These are phyloP conservation scores for Glyptemys insculpta DNA, from an alignment of 2,797 vertebrate species.

Conservation along the genomic window DNA sequence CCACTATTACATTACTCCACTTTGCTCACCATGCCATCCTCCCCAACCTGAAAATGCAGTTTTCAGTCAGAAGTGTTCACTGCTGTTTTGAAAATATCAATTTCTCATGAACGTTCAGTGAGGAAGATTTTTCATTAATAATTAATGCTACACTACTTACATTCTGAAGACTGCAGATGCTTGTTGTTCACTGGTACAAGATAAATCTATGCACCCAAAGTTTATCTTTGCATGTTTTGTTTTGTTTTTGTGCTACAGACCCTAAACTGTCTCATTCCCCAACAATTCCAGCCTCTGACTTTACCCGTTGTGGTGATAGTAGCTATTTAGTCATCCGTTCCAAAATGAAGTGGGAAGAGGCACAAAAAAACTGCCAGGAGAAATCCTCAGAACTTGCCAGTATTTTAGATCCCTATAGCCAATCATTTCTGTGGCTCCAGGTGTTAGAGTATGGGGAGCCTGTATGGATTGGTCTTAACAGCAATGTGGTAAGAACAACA, in stretches of 20 bases:
- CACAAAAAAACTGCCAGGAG: constrained; percentile 86
- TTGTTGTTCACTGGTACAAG: background rate
- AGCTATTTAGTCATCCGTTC: constrained; percentile 85
- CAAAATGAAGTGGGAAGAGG: constrained; percentile 92
- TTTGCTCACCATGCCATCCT: background rate
- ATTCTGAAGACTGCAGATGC: background rate
- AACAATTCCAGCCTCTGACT: constrained; percentile 68
- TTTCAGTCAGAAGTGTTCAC: background rate
- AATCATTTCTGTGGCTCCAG: constrained; percentile 83
- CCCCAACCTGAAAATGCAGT: background rate
- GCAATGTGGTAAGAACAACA: constrained; percentile 85
- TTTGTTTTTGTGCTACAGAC: constrained; percentile 77
- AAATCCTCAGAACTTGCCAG: constrained; percentile 87
- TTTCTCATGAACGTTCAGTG: background rate
- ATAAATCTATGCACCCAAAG: background rate
- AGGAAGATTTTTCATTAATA: background rate
- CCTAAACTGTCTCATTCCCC: constrained; percentile 78
- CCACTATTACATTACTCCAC: background rate
- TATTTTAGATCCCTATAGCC: constrained; percentile 84
- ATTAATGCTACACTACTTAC: background rate
- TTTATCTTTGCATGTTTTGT: background rate
- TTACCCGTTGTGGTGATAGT: constrained; percentile 82
- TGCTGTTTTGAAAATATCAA: background rate
- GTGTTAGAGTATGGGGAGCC: constrained; percentile 81
- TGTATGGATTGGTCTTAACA: constrained; percentile 94